Conservation (phyloP, 2,888 invertebrate species). For the Erebia ligea region DNA sequence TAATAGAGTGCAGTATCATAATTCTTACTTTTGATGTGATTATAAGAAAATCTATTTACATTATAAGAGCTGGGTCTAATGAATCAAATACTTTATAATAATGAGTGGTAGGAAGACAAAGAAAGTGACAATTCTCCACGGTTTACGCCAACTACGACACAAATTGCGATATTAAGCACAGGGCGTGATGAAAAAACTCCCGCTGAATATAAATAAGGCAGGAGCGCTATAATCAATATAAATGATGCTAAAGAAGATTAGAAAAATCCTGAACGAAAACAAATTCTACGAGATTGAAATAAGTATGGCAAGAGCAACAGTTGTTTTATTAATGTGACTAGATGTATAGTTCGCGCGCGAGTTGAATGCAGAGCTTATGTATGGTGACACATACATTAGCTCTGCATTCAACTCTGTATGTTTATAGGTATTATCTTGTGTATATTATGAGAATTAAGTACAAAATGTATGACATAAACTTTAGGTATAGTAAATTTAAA, state of each 20-base stretch:
- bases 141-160: slow-evolving; percentile 81
- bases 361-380: too few species aligned
- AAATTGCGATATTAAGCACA: slow-evolving; percentile 83
- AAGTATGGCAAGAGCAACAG: slow-evolving; percentile 41
- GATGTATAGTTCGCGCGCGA: too few species aligned
- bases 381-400: too few species aligned
- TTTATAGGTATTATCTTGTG: too few species aligned
- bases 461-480: too few species aligned
- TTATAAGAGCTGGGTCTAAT: too few species aligned
- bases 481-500: too few species aligned
- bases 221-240: slow-evolving; percentile 83
- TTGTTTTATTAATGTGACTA: slow-evolving; percentile 41
- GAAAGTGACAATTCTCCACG: slow-evolving; percentile 78
- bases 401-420: background rate
- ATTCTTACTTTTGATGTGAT: background rate
- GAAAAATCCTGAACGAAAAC: slow-evolving; percentile 81
- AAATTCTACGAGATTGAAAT: slow-evolving; percentile 75
- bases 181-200: slow-evolving; percentile 84
- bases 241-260: slow-evolving; percentile 83
- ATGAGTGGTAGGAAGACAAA: slow-evolving; percentile 66
- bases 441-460: too few species aligned
- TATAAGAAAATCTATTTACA: too few species aligned
- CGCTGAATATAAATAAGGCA: slow-evolving; percentile 83
- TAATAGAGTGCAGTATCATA: background rate
- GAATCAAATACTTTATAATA: slow-evolving; percentile 46